Evolutionary conservation across 2,888 invertebrate species (phyloP).

Genomic region (Cheilosia urbana): DNA sequence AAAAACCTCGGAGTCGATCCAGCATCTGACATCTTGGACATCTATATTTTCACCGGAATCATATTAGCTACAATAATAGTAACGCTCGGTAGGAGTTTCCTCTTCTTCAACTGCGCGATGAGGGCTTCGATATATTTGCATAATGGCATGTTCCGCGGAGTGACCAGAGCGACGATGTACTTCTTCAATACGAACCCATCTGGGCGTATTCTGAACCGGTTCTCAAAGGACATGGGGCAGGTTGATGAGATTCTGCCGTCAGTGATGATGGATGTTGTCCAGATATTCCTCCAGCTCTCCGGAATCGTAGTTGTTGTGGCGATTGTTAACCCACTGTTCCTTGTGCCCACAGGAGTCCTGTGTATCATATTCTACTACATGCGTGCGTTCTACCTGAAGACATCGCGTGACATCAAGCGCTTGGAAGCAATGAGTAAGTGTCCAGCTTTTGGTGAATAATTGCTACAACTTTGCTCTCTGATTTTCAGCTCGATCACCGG

Average conservation of each 20-base stretch:
- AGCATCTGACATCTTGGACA: slow-evolving; percentile 79
- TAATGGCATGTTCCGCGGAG: slow-evolving; percentile 92
- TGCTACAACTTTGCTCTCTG: neutral
- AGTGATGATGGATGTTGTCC: slow-evolving; percentile 84
- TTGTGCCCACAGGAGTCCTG: slow-evolving; percentile 89
- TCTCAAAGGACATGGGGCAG: slow-evolving; percentile 93
- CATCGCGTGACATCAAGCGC: slow-evolving; percentile 92
- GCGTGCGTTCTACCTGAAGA: slow-evolving; percentile 90
- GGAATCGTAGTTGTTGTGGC: slow-evolving; percentile 92
- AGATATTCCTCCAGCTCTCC: slow-evolving; percentile 91
- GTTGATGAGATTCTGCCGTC: slow-evolving; percentile 84
- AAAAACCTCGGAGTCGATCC: slow-evolving; percentile 37
- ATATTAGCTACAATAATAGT: slow-evolving; percentile 83
- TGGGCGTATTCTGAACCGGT: slow-evolving; percentile 92
- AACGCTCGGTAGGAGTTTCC: slow-evolving; percentile 82
- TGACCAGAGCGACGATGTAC: slow-evolving; percentile 91
- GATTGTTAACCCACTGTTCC: slow-evolving; percentile 89
- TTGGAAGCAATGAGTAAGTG: slow-evolving; percentile 91
- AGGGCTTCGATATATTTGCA: slow-evolving; percentile 91
- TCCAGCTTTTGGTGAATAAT: neutral
- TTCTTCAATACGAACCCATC: slow-evolving; percentile 96
- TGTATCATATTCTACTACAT: slow-evolving; percentile 90
- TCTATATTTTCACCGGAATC: slow-evolving; percentile 85
- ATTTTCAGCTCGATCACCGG: slow-evolving; percentile 92
- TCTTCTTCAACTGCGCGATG: slow-evolving; percentile 87